These are phyloP conservation scores for Oncopodura yosiiana DNA, from an alignment of 1,140 invertebrate species.

Conservation along the genomic window DNA sequence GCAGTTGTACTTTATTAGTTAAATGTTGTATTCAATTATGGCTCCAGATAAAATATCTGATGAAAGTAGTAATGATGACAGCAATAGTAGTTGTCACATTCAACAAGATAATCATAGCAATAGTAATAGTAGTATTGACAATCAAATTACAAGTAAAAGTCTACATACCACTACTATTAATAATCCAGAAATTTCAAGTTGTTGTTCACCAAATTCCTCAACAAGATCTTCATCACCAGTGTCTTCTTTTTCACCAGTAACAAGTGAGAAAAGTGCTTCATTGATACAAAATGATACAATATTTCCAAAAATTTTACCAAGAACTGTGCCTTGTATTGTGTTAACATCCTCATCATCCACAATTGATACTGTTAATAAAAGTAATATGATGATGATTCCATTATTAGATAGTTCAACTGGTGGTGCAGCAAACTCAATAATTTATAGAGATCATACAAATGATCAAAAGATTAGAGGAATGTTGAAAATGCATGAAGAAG, in stretches of 20 bases:
- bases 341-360: constrained; percentile 16
- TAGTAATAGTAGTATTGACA: not conserved
- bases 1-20: not conserved
- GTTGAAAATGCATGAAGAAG: no score
- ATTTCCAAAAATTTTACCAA: constrained; percentile 13
- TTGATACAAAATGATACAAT: not conserved
- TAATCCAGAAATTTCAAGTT: constrained; percentile 7
- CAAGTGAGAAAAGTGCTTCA: not conserved
- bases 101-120: not conserved
- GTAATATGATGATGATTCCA: no score
- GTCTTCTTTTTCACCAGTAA: not conserved
- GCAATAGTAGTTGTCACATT: not conserved
- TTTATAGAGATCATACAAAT: not conserved
- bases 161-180: no score
- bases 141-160: no score
- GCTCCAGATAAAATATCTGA: constrained; percentile 9
- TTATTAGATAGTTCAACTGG: not conserved
- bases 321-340: constrained; percentile 31
- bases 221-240: not conserved
- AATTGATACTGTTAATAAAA: not conserved
- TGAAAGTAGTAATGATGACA: not conserved
- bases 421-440: not conserved
- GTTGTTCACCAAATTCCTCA: not conserved
- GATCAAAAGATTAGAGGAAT: not conserved
- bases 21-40: no score